A percentile compares a stretch with the other conserved stretches of the same genome.
Evolutionary conservation across 2,797 vertebrate genomes (phyloP).

Genomic region (Chaetodon trifasciatus): DNA sequence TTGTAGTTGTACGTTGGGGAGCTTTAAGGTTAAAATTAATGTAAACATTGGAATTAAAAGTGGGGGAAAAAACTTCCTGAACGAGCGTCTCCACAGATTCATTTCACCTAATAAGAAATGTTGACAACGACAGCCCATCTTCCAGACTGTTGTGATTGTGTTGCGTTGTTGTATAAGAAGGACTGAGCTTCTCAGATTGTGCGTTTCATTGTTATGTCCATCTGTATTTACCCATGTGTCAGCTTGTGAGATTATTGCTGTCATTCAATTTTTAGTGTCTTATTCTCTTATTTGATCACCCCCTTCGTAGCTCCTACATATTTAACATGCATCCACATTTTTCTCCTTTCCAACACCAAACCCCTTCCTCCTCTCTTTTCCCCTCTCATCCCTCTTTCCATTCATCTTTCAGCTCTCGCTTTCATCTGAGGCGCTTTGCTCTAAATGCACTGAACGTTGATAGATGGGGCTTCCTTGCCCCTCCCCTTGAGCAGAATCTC

Average conservation of each 20-base stretch:
- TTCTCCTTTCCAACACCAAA: slow-evolving; percentile 32
- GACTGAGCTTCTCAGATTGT: slow-evolving; percentile 70
- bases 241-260: slow-evolving; percentile 74
- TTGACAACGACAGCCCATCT: slow-evolving; percentile 65
- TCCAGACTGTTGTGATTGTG: slow-evolving; percentile 72
- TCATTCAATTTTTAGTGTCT: slow-evolving; percentile 66
- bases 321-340: slow-evolving; percentile 51
- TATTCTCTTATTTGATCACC: slow-evolving; percentile 69
- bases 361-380: slow-evolving; percentile 50
- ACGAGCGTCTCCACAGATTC: slow-evolving; percentile 1
- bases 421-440: slow-evolving; percentile 71
- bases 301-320: slow-evolving; percentile 41
- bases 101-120: slow-evolving; percentile 42
- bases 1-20: not conserved
- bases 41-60: slow-evolving; percentile 31
- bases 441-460: slow-evolving; percentile 76
- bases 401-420: slow-evolving; percentile 69
- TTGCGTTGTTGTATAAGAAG: slow-evolving; percentile 66
- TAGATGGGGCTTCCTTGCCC: slow-evolving; percentile 67
- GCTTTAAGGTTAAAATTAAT: not conserved
- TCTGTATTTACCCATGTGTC: slow-evolving; percentile 78
- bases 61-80: not conserved
- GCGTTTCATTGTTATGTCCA: slow-evolving; percentile 69
- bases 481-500: slow-evolving; percentile 61
- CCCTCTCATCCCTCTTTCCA: slow-evolving; percentile 61